Conservation (phyloP, 2,797 vertebrate species). For the Lepus oiostolus region DNA sequence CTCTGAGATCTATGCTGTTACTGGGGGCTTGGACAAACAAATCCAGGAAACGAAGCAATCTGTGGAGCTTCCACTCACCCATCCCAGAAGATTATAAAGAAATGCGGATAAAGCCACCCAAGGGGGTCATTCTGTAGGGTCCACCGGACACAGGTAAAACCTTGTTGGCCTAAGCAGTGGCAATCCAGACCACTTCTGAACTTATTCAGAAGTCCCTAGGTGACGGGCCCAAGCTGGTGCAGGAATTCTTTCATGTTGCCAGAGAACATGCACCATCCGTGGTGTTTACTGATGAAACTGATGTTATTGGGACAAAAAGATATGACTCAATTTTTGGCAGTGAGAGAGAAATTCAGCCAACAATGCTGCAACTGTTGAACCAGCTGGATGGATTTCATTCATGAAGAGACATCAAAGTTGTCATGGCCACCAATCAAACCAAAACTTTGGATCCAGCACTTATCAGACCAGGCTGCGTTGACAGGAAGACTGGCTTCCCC, state of each 20-base stretch:
- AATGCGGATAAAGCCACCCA: background rate
- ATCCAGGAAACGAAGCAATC: too few species aligned
- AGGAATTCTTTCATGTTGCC: too few species aligned
- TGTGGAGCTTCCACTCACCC: too few species aligned
- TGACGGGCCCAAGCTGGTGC: too few species aligned
- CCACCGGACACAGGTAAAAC: conserved; percentile 94
- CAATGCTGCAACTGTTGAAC: conserved; percentile 94
- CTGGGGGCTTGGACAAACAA: too few species aligned
- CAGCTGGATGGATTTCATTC: conserved; percentile 96
- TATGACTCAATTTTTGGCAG: conserved; percentile 96
- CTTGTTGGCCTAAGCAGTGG: conserved; percentile 95
- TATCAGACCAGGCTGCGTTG: conserved; percentile 94
- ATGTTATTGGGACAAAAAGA: conserved; percentile 78
- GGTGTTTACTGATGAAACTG: too few species aligned
- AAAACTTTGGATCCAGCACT: conserved; percentile 96
- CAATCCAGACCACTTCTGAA: conserved; percentile 90
- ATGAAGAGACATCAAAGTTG: conserved; percentile 95
- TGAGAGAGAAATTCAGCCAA: conserved; percentile 96
- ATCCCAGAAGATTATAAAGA: too few species aligned
- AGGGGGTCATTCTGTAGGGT: conserved; percentile 91
- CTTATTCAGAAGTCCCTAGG: too few species aligned
- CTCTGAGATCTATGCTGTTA: too few species aligned
- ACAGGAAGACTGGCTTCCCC: too few species aligned
- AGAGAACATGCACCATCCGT: too few species aligned
- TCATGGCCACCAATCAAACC: conserved; percentile 97